phyloP scores from a whole-genome alignment of 1,140 invertebrate species.

The Dendroctonus ponderosae region DNA sequence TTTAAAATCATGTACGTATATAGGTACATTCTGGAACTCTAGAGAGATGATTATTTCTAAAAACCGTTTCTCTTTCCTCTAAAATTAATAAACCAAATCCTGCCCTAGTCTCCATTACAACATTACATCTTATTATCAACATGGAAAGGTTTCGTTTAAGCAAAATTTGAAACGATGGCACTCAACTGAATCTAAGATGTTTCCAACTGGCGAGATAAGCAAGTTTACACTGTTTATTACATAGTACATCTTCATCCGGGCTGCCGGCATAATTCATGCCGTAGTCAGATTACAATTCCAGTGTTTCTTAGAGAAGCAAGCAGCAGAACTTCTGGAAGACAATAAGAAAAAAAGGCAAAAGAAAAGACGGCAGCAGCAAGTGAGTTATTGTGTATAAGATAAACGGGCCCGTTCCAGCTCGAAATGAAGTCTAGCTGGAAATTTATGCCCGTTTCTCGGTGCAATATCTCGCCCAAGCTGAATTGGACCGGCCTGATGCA shows the following conservation, averaged over 20 bases:
- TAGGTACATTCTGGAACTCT: too few relatives aligned
- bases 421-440: slow-evolving; percentile 53
- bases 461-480: slow-evolving; percentile 51
- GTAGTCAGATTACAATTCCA: slow-evolving; percentile 49
- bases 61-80: too few relatives aligned
- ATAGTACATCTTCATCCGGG: slow-evolving; percentile 27
- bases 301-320: slow-evolving; percentile 43
- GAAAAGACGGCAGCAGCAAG: slow-evolving; percentile 46
- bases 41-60: too few relatives aligned
- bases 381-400: slow-evolving; percentile 53
- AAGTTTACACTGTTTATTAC: slow-evolving; percentile 22
- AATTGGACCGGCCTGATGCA: slow-evolving; percentile 46
- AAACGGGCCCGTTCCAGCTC: slow-evolving; percentile 51
- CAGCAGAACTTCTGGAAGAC: slow-evolving; percentile 47
- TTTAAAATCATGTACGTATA: too few relatives aligned
- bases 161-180: too few relatives aligned
- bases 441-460: slow-evolving; percentile 45
- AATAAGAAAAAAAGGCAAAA: slow-evolving; percentile 49
- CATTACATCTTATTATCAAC: too few relatives aligned
- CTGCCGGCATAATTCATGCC: slow-evolving; percentile 46
- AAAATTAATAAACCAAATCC: too few relatives aligned
- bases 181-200: too few relatives aligned
- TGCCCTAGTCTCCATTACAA: too few relatives aligned
- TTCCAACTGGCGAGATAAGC: slow-evolving; percentile 16
- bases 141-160: too few relatives aligned